Percentiles rank a stretch among this genome's conserved stretches.
phyloP scores from a whole-genome alignment of 2,888 invertebrate genomes.

The Brenthis ino region DNA sequence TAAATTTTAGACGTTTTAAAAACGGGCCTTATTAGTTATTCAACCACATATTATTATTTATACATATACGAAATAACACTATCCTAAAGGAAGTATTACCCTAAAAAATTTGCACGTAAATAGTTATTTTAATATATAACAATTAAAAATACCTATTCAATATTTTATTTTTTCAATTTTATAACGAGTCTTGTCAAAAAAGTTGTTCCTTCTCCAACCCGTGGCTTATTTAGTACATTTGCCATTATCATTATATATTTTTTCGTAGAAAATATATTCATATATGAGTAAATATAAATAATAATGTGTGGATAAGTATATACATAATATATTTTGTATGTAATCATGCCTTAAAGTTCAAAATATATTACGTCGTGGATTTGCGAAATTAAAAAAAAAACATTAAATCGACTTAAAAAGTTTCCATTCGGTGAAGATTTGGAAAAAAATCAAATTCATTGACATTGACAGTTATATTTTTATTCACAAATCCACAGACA shows the following conservation, averaged over 20 bases:
- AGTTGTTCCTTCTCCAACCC: too few species aligned
- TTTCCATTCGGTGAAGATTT: too few species aligned
- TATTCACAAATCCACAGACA: conserved; percentile 10
- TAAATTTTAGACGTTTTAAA: conserved; percentile 25
- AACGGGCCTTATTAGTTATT: conserved; percentile 19
- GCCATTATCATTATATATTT: too few species aligned
- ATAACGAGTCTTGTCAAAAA: too few species aligned
- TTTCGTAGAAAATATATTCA: too few species aligned
- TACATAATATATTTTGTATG: conserved; percentile 15
- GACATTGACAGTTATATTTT: conserved; percentile 7
- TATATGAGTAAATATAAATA: background rate
- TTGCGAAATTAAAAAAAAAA: conserved; percentile 35
- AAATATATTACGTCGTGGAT: conserved; percentile 28
- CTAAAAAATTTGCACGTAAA: too few species aligned
- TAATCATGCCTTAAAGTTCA: conserved; percentile 42
- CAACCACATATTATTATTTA: conserved; percentile 17
- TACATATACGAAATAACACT: too few species aligned
- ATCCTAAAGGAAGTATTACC: too few species aligned
- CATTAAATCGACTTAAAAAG: background rate
- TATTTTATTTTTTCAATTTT: too few species aligned
- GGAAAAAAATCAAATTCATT: background rate
- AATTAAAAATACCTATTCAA: too few species aligned
- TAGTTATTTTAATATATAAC: too few species aligned
- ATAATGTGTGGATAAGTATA: conserved; percentile 25
- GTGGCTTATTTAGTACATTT: too few species aligned